These are phyloP conservation scores for Dendrophyllia cribrosa DNA, from an alignment of 64 coral and sea anemone species.

Conservation along the genomic window DNA sequence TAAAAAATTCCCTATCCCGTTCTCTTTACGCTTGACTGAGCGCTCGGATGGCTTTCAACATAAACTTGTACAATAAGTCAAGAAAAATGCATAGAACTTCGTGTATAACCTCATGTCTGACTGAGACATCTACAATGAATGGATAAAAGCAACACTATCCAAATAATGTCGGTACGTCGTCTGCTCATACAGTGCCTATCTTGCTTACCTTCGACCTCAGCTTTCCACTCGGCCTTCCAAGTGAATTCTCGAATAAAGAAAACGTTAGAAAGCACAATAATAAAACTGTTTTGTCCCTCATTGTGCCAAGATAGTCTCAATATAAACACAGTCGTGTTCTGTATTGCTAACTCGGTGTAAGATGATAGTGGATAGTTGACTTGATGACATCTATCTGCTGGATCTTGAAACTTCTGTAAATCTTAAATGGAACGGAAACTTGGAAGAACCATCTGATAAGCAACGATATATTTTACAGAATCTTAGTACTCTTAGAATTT, in stretches of 20 bases:
- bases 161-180: no score
- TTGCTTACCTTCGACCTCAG: slow-evolving; percentile 13
- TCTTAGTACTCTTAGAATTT: no score
- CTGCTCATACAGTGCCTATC: no score
- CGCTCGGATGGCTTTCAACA: no score
- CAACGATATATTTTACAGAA: no score
- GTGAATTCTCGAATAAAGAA: background rate
- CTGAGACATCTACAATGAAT: no score
- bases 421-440: background rate
- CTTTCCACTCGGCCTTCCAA: slow-evolving; percentile 24
- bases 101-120: no score
- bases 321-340: slow-evolving; percentile 1
- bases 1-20: no score
- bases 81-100: no score
- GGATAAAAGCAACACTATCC: no score
- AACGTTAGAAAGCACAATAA: background rate
- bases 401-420: background rate
- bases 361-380: background rate
- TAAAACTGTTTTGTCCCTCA: background rate
- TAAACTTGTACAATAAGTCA: no score
- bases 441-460: background rate
- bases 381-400: background rate
- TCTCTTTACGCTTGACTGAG: no score
- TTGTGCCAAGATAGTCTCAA: background rate
- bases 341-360: background rate